These are phyloP conservation scores for Drosophila conformis DNA, from an alignment of 2,888 invertebrate species.

Conservation along the genomic window DNA sequence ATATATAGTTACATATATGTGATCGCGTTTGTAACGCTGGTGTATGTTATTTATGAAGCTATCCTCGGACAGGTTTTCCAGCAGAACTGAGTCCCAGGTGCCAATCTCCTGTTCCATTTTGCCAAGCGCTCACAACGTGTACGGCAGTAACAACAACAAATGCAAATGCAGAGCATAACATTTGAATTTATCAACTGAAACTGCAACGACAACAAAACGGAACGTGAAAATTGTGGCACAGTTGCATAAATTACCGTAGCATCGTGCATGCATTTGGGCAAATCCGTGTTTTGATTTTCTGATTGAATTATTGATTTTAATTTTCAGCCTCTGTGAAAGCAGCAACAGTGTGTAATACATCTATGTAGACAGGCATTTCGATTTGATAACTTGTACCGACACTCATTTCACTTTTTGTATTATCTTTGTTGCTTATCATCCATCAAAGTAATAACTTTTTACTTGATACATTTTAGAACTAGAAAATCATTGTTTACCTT, in stretches of 20 bases:
- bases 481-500: slow-evolving; percentile 66
- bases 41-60: slow-evolving; percentile 93
- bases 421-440: neutral
- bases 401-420: neutral
- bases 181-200: slow-evolving; percentile 73
- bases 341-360: slow-evolving; percentile 61
- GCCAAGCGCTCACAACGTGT: slow-evolving; percentile 43
- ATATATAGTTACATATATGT: slow-evolving; percentile 91
- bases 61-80: slow-evolving; percentile 94
- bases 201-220: slow-evolving; percentile 51
- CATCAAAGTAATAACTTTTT: slow-evolving; percentile 5
- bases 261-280: slow-evolving; percentile 42
- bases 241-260: slow-evolving; percentile 70
- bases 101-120: slow-evolving; percentile 90
- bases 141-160: slow-evolving; percentile 49
- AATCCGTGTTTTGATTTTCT: slow-evolving; percentile 77
- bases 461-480: slow-evolving; percentile 23
- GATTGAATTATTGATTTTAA: slow-evolving; percentile 80
- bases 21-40: slow-evolving; percentile 92
- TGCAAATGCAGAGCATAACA: slow-evolving; percentile 59
- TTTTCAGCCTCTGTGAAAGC: slow-evolving; percentile 58
- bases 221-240: slow-evolving; percentile 48
- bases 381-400: slow-evolving; percentile 1
- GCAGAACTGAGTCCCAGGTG: slow-evolving; percentile 92
- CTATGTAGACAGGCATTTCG: slow-evolving; percentile 7